phyloP scores from a whole-genome alignment of 2,113 vertebrate genomes.

The Tachysurus fulvidraco region DNA sequence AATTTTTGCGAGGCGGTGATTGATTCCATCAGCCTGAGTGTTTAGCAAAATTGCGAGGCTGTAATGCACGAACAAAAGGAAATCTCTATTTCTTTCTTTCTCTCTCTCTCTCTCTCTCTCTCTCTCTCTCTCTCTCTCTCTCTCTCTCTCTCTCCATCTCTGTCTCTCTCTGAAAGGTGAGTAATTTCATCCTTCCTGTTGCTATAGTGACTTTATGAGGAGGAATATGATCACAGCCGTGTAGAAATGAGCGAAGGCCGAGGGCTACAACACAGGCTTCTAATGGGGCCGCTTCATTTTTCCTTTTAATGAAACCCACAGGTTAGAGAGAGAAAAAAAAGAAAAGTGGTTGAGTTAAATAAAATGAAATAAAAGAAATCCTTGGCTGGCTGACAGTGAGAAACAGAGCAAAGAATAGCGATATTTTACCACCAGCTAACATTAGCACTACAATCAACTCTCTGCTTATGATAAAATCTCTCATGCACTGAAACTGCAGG shows the following conservation, averaged over 20 bases:
- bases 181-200: constrained; percentile 43
- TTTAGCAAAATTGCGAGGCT: constrained; percentile 35
- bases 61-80: constrained; percentile 46
- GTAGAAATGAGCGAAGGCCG: constrained; percentile 16
- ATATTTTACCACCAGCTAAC: background rate
- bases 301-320: constrained; percentile 22
- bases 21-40: constrained; percentile 35
- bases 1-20: constrained; percentile 6
- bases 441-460: background rate
- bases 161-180: constrained; percentile 1
- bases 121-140: too few species aligned
- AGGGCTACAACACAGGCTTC: constrained; percentile 7
- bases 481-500: too few species aligned
- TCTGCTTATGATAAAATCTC: background rate
- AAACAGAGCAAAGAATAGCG: background rate
- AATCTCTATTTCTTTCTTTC: background rate
- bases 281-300: constrained; percentile 29
- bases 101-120: background rate
- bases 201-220: constrained; percentile 50
- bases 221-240: constrained; percentile 27
- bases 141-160: background rate
- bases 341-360: background rate
- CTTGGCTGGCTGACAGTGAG: background rate
- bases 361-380: constrained; percentile 8
- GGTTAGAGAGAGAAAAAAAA: background rate